Base-by-base conservation (phyloP, 1,140 invertebrate species). In the Notospermus geniculatus region DNA sequence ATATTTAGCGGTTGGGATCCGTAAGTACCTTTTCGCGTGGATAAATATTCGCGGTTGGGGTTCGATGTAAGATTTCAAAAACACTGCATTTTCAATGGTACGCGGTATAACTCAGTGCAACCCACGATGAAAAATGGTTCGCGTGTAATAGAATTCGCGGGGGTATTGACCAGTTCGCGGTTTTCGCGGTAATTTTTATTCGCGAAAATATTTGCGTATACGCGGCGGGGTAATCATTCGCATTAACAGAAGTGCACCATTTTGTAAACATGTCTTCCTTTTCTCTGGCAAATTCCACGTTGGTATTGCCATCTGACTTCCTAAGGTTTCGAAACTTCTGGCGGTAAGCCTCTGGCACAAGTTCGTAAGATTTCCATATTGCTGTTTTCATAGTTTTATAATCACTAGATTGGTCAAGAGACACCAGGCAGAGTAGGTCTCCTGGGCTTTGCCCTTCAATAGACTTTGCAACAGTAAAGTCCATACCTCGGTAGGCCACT, bases 351-450 rank as follows among this genome's bases (percentile, higher is more conserved):
- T 67, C 66, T 5, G 66, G 67, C 1, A 71, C 69, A 39, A 69
- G 63, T 22, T 71, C 63, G 63, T 66, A 70, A 45, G 55, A 60
- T 60, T 69, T 71, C 5, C 67, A 41, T 55, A 67, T 61, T 25
- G 23, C 2, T 22, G 56, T 22, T 63, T 69, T 67, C 22, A 67
- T 53, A 5, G 13, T 9, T 27, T 65, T 60, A 62, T 67, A 67
- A 64, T 59, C 36, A 22, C 46, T 30, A 55, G 52, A 36, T 54
- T 62, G 60, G 23, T 55, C 57, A 63, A 25, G 43, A 29, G 58
- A 53, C 28, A 60, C n/a, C n/a, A 54, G 15, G 43, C 5, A 19
- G 62, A 46, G 43, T 62, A 64, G 50, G 61, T 39, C 41, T 64
- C 62, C 41, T 29, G 32, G 23, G 63, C 59, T 39, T 64, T 62